Conservation (phyloP, 2,113 vertebrate genomes). For the Reinhardtius hippoglossoides region DNA sequence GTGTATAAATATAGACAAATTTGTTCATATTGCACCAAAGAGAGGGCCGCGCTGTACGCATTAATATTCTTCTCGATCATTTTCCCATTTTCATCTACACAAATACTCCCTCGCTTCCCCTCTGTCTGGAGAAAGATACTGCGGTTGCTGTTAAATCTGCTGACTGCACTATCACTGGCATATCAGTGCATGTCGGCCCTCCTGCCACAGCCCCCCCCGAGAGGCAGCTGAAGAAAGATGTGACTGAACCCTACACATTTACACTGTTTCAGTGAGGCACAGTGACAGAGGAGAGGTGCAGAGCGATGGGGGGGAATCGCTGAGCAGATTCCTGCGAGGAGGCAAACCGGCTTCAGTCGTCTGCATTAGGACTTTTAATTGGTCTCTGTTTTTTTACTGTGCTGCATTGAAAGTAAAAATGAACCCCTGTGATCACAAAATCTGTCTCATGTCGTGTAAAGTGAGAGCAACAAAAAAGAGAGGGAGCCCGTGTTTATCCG, state of each 20-base stretch:
- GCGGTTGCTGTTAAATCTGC: slow-evolving; percentile 63
- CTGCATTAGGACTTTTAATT: slow-evolving; percentile 52
- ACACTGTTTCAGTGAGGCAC: slow-evolving; percentile 30
- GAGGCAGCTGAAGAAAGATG: slow-evolving; percentile 59
- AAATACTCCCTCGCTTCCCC: slow-evolving; percentile 15
- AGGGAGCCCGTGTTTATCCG: slow-evolving; percentile 25
- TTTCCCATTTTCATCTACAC: slow-evolving; percentile 14
- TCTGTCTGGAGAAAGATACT: slow-evolving; percentile 23
- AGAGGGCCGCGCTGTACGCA: not conserved
- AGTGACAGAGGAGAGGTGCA: slow-evolving; percentile 8
- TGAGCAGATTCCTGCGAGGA: slow-evolving; percentile 11
- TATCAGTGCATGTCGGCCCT: slow-evolving; percentile 44
- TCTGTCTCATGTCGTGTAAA: slow-evolving; percentile 46
- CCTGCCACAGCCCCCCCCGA: slow-evolving; percentile 43
- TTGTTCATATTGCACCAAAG: slow-evolving; percentile 9
- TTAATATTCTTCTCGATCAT: slow-evolving; percentile 14
- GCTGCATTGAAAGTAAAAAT: slow-evolving; percentile 28
- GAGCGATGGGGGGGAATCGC: not conserved
- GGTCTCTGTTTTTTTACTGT: slow-evolving; percentile 16
- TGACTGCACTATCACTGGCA: slow-evolving; percentile 69
- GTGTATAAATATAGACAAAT: slow-evolving; percentile 44
- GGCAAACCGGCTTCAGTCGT: slow-evolving; percentile 18
- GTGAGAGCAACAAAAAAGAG: slow-evolving; percentile 35
- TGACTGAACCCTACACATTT: slow-evolving; percentile 47
- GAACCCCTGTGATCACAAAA: slow-evolving; percentile 42